Evolutionary conservation across 2,888 invertebrate species (phyloP), one percentile per base, ranked within the genome.

Genomic region (Didymodactylos carnosus): DNA sequence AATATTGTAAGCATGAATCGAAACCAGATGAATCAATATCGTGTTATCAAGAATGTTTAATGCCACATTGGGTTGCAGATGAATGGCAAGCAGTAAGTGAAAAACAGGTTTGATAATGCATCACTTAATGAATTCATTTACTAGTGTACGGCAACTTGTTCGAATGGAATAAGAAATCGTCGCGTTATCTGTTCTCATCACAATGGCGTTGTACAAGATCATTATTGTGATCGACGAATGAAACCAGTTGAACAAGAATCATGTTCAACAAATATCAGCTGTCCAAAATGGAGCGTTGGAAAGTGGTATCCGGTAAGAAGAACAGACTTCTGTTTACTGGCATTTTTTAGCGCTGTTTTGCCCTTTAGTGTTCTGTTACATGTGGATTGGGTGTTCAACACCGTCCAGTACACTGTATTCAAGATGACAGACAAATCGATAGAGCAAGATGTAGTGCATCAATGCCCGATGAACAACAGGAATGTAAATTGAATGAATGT

Each of bases 301-400:
- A n/a, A 62, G 35, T 62, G 62, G 62, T 62, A 16, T 3, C 10
- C 62, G 19, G 62, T 62, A 62, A 62, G n/a, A 27, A 62, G 16
- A 7, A 62, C n/a, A n/a, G n/a, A n/a, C n/a, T n/a, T n/a, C n/a
- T n/a, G n/a, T n/a, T n/a, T n/a, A n/a, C n/a, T n/a, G n/a, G n/a
- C n/a, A n/a, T n/a, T n/a, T n/a, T n/a, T n/a, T n/a, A n/a, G n/a
- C 43, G 13, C 43, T 14, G 43, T n/a, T n/a, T n/a, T n/a, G n/a
- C n/a, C n/a, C n/a, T 23, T 16, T 43, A 70, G 70, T 74, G 74
- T 46, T 74, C 74, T n/a, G 53, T 53, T 19, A 71, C 71, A 27
- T 74, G 74, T 39, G 74, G 74, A 14, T 25, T 14, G 19, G 74
- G 74, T 46, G 29, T 43, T 71, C 46, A 39, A 27, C 39, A 46